Percentiles rank a stretch among this genome's conserved stretches.
These are phyloP conservation scores for Sander vitreus DNA, from an alignment of 2,113 vertebrate species.

Conservation along the genomic window DNA sequence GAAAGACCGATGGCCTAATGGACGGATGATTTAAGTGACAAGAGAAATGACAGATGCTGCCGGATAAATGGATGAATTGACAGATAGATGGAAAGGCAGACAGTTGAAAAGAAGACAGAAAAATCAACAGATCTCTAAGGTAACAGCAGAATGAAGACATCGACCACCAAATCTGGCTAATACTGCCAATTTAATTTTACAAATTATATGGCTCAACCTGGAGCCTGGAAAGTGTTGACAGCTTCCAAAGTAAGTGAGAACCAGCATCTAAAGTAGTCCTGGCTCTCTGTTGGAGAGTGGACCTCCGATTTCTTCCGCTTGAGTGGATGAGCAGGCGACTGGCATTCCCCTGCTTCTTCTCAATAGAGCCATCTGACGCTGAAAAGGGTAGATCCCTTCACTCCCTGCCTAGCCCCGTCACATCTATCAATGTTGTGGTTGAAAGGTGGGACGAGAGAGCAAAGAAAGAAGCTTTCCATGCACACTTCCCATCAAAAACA, in stretches of 20 bases:
- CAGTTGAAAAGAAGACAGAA: slow-evolving; percentile 40
- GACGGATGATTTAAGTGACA: slow-evolving; percentile 75
- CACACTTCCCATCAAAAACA: slow-evolving; percentile 18
- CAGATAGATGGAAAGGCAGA: slow-evolving; percentile 66
- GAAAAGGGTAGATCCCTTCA: slow-evolving; percentile 63
- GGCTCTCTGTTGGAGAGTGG: slow-evolving; percentile 32
- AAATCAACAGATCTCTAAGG: slow-evolving; percentile 31
- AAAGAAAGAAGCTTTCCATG: slow-evolving; percentile 37
- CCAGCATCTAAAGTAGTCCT: slow-evolving; percentile 12
- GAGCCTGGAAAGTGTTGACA: slow-evolving; percentile 47
- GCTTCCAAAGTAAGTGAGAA: slow-evolving; percentile 27
- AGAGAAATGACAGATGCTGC: slow-evolving; percentile 67
- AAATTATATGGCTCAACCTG: slow-evolving; percentile 22
- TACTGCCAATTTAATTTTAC: slow-evolving; percentile 16
- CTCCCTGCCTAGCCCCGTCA: slow-evolving; percentile 48
- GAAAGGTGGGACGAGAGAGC: slow-evolving; percentile 57
- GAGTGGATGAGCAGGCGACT: slow-evolving; percentile 47
- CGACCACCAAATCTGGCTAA: slow-evolving; percentile 25
- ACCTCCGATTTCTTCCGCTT: slow-evolving; percentile 70
- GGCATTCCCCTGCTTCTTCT: slow-evolving; percentile 49
- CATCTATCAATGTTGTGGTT: slow-evolving; percentile 62
- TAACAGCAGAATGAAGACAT: slow-evolving; percentile 34
- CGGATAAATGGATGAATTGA: slow-evolving; percentile 70
- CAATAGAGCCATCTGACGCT: slow-evolving; percentile 57
- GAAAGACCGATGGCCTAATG: slow-evolving; percentile 73